Evolutionary conservation across 2,888 invertebrate genomes (phyloP).

Genomic region (Lumbricus terrestris): DNA sequence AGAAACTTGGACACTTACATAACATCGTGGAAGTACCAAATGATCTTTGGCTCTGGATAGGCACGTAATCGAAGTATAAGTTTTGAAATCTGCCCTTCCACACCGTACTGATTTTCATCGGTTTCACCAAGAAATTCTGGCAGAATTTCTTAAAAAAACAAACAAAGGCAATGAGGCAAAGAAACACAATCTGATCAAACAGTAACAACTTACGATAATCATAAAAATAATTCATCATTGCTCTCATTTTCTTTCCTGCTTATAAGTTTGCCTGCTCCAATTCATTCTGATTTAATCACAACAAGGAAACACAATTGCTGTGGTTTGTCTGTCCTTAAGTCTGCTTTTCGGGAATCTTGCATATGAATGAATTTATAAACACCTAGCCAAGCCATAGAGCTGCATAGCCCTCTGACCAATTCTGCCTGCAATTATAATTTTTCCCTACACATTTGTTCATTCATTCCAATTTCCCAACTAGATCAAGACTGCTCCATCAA

Average conservation of each 20-base stretch:
- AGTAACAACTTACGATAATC: not conserved
- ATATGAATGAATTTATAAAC: not conserved
- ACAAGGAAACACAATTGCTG: not conserved
- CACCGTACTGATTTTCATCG: constrained; percentile 83
- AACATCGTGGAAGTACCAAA: constrained; percentile 70
- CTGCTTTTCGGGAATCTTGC: not conserved
- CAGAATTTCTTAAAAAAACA: constrained; percentile 31
- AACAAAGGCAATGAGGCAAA: not conserved
- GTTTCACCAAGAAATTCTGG: constrained; percentile 68
- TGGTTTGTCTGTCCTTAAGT: not conserved
- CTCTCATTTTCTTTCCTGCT: not conserved
- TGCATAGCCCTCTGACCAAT: not conserved
- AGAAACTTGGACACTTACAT: constrained; percentile 19
- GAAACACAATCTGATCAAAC: not conserved
- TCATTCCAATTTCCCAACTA: not conserved
- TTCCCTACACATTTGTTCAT: not conserved
- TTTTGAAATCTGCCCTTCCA: constrained; percentile 84
- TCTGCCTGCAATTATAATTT: not conserved
- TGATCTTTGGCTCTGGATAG: constrained; percentile 91
- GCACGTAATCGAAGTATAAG: constrained; percentile 93
- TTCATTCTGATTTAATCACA: not conserved
- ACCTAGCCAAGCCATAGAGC: not conserved
- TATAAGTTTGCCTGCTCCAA: not conserved
- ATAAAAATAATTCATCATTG: not conserved
- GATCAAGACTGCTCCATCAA: not conserved